phyloP scores from a whole-genome alignment of 2,113 vertebrate species.

The Orientallactaga bullata region DNA sequence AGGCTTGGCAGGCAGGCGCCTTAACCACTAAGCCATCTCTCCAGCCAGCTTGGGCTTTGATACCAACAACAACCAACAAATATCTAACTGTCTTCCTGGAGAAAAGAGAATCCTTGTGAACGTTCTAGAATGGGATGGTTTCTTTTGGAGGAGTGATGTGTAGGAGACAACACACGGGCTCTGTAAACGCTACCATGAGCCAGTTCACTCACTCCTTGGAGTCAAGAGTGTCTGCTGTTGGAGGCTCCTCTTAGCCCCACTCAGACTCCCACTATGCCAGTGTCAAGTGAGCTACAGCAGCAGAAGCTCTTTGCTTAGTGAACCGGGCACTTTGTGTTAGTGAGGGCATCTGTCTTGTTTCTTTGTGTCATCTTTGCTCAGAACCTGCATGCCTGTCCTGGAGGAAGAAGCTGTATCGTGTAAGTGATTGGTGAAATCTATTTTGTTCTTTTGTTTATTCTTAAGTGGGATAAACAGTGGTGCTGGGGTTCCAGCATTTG shows the following conservation, averaged over 20 bases:
- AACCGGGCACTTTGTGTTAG: constrained; percentile 59
- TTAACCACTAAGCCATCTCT: no score
- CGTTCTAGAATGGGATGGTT: not conserved
- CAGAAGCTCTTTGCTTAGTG: constrained; percentile 80
- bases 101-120: not conserved
- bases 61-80: not conserved
- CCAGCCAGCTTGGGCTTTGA: not conserved
- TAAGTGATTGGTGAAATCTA: constrained; percentile 81
- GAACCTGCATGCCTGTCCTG: constrained; percentile 57
- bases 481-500: not conserved
- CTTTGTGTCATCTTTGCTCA: constrained; percentile 72
- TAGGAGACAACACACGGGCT: accelerated
- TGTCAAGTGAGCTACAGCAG: constrained; percentile 59
- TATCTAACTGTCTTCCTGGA: not conserved
- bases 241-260: not conserved
- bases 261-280: constrained; percentile 9
- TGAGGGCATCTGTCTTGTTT: constrained; percentile 69
- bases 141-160: not conserved
- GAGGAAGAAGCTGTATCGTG: constrained; percentile 68
- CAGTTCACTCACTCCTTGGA: not conserved
- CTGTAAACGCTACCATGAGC: accelerated
- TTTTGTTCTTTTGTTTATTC: constrained; percentile 84
- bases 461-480: constrained; percentile 77
- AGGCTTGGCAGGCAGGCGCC: no score
- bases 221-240: not conserved